Base-by-base conservation (phyloP, 2,797 vertebrate species). In the Oreortyx pictus region DNA sequence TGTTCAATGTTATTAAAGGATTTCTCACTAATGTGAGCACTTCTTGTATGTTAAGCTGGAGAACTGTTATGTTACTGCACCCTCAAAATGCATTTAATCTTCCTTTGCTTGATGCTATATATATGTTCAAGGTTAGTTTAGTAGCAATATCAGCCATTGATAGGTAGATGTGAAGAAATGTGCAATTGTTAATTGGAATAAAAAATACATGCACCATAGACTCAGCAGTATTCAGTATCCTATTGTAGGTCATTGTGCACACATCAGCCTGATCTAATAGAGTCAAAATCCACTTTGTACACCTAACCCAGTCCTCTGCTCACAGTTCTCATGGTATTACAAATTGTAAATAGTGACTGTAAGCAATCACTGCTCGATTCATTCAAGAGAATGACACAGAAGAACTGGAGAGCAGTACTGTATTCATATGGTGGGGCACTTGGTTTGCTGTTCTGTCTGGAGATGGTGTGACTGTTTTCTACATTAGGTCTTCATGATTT, bases 21-120 rank as follows among this genome's bases (percentile, higher is more conserved):
- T 88, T 94, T 94, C 35, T 94, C 47, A 52, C 33, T 17, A 41
- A 54, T 56, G 60, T 4, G 13, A 89, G 47, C 7, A 15, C 81
- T 93, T 92, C 19, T 68, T 78, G 3, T 52, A 16, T 25, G 22
- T 52, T 74, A 72, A 65, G 14, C 20, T 86, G 37, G 14, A 80
- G 82, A 88, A 41, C 33, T 71, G 16, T 25, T 77, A 6, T 9
- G 12, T 70, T 79, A 41, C 7, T 71, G 71, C 29, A 37, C 7
- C 15, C 49, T 86, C 13, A 25, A 23, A 25, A 39, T 2, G 4
- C 7, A 18, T 73, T 82, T 85, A 17, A 4, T 15, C 44, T 52
- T 52, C 35, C 75, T 76, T 66, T 62, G 2, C 27, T 79, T 54
- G 22, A 20, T 37, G 27, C 15, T 70, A 35, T 14, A 18, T 3